Evolutionary conservation across 23 tunicate genomes (phyloP).

Genomic region (Halocynthia aurantium): DNA sequence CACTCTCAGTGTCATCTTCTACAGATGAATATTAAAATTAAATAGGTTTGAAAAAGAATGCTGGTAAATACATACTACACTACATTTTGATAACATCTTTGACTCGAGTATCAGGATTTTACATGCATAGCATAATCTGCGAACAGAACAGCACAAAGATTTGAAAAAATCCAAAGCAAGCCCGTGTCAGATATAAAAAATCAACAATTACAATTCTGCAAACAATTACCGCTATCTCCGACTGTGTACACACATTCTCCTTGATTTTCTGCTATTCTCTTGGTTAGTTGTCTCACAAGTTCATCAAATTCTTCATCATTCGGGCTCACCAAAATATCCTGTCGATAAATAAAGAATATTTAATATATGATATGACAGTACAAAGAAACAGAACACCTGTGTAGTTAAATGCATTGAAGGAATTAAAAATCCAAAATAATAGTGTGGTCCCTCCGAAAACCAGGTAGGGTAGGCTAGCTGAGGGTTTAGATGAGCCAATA

Average conservation of each 20-base stretch:
- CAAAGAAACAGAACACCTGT: no score
- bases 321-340: constrained; percentile 56
- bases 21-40: neutral
- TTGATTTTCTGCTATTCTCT: constrained; percentile 61
- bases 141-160: neutral
- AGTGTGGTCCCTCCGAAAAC: no score
- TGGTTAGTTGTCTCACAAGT: constrained; percentile 45
- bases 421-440: no score
- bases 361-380: no score
- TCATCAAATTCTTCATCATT: constrained; percentile 65
- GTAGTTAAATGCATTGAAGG: no score
- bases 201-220: neutral
- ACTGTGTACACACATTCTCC: constrained; percentile 81
- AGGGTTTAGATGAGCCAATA: no score
- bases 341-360: neutral
- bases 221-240: constrained; percentile 69
- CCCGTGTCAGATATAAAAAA: neutral
- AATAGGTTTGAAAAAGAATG: neutral
- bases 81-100: neutral
- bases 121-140: neutral
- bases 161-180: neutral
- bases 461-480: no score
- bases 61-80: neutral
- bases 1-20: constrained; percentile 62
- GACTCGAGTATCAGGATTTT: no score